Evolutionary conservation across 2,888 invertebrate genomes (phyloP), one percentile per base, ranked within the genome.

Genomic region (Salticus scenicus): DNA sequence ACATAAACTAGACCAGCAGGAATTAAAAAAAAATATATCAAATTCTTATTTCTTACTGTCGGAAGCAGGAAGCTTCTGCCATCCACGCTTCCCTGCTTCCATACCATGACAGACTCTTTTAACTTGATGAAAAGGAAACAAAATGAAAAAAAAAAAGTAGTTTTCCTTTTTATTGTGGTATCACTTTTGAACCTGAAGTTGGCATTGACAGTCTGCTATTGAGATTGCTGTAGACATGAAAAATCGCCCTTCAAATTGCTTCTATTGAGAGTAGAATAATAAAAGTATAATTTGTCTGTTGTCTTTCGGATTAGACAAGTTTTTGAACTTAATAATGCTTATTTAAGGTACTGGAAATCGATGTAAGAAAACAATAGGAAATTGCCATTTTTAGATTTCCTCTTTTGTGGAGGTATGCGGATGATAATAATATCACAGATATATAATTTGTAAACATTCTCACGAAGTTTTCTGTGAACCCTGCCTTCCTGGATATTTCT

Each of bases 41-140:
- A 20, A 63, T 27, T 27, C 28, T 67, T 67, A 31, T 66, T 66
- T 28, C 66, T 20, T 67, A 20, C 37, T 33, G 24, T 67, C 76
- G 76, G 76, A 77, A 77, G 76, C 47, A 77, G 76, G 76, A 77
- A 77, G 33, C 28, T 30, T 14, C 42, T 51, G 51, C 33, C 47
- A 77, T 67, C n/a, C 67, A 69, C 76, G 69, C 69, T 51, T n/a
- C 47, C 24, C 24, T 77, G 69, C 69, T 20, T 67, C 37, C 63
- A 33, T 67, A 33, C 67, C 67, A 33, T 67, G 67, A 37, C 37
- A 67, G 20, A 37, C 17, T 33, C 37, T n/a, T 47, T 17, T 24
- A 57, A 57, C 57, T 57, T 66, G 30, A 17, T 67, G 20, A 67
- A 67, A 67, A 33, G 67, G 33, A 67, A 67, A 31, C 33, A 67